Evolutionary conservation across 2,797 vertebrate species (phyloP).

Genomic region (Discoglossus pictus): DNA sequence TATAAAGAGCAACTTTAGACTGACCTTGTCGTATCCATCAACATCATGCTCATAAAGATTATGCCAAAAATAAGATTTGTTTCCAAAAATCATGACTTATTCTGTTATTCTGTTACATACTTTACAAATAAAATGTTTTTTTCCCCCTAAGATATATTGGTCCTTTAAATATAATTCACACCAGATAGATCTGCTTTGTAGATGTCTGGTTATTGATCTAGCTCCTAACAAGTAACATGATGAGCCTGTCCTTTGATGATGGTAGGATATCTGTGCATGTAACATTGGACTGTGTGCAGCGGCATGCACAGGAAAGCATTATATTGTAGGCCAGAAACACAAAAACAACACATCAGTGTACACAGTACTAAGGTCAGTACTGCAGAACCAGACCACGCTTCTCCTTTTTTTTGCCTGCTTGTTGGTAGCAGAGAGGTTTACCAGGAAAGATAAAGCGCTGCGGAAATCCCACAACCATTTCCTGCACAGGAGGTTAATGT

Average conservation of each 20-base stretch:
- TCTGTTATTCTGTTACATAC: too few relatives aligned
- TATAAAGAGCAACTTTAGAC: too few relatives aligned
- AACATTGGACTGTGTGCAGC: background rate
- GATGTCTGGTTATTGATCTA: too few relatives aligned
- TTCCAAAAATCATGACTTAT: too few relatives aligned
- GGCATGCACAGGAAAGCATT: background rate
- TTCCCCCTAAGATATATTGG: too few relatives aligned
- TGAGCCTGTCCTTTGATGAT: background rate
- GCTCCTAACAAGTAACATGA: too few relatives aligned
- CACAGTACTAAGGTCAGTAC: background rate
- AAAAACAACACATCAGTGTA: background rate
- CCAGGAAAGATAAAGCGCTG: constrained; percentile 30
- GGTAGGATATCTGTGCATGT: background rate
- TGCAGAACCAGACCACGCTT: background rate
- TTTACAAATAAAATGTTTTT: too few relatives aligned
- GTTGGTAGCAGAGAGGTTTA: constrained; percentile 27
- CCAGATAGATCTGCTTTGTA: too few relatives aligned
- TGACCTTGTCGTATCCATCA: too few relatives aligned
- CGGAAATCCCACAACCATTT: constrained; percentile 44
- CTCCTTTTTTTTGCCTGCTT: background rate
- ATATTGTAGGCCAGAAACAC: background rate
- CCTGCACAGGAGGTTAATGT: constrained; percentile 41
- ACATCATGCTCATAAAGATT: too few relatives aligned
- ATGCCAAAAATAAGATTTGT: too few relatives aligned
- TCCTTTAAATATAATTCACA: too few relatives aligned